Base-by-base conservation (phyloP, 2,797 vertebrate genomes). In the Harpagifer antarcticus region DNA sequence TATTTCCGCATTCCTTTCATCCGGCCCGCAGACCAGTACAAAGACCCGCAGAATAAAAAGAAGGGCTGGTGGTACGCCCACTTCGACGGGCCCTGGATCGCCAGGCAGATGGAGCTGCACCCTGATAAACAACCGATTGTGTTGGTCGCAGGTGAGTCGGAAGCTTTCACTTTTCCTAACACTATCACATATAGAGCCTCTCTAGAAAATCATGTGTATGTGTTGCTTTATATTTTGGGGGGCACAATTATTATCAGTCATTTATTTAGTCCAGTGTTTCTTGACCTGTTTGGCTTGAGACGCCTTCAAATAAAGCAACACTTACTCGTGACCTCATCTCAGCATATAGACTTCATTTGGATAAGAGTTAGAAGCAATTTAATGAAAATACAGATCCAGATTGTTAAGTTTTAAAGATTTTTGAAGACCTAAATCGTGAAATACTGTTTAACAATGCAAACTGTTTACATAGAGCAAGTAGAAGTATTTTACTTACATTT, bases 11-110 rank as follows among this genome's bases (percentile, higher is more conserved):
- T 99, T 70, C 98, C 98, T 2, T 99, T 99, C 92, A 99, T 99
- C 89, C 97, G 98, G 13, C 98, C 98, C 0, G 97, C 96, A 0
- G 98, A 99, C 93, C 98, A 99, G 80, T 99, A 99, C 94, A 99
- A 99, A 83, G 98, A 99, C 70, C 98, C 97, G 0, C 97, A 99
- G 94, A 99, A 95, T 85, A 99, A 99, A 92, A 99, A 99, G 87
- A 99, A 99, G 88, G 98, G 98, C 31, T 99, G 98, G 98, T 99
- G 98, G 98, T 99, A 99, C 0, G 98, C 98, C 0, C 98, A 99
- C 83, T 99, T 99, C 3, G 98, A 99, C 19, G 98, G 98, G 17
- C 96, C 97, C 0, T 99, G 98, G 98, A 99, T 99, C 23, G 98
- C 98, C 81, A 94, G 98, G 53, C 98, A 99, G 57, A 99, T 99